A percentile compares a stretch with the other conserved stretches of the same genome.
phyloP scores from a whole-genome alignment of 2,888 invertebrate genomes.

The Nemapogon koenigi region DNA sequence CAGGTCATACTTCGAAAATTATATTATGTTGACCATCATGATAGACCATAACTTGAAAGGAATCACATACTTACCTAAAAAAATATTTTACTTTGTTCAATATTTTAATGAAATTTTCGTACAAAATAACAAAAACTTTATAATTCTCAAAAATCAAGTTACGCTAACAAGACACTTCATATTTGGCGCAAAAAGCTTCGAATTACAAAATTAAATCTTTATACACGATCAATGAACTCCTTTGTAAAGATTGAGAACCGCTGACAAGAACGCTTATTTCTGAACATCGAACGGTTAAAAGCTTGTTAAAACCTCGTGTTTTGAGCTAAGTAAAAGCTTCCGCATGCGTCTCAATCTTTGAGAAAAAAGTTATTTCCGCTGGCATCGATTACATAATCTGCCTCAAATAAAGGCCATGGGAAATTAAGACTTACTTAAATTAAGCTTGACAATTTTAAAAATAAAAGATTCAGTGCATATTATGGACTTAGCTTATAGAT shows the following conservation, averaged over 20 bases:
- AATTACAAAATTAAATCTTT: constrained; percentile 8
- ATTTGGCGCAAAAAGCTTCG: constrained; percentile 6
- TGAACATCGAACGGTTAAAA: constrained; percentile 20
- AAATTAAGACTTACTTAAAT: too few relatives aligned
- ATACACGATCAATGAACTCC: constrained; percentile 5
- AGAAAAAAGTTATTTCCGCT: constrained; percentile 20
- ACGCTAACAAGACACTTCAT: constrained; percentile 3
- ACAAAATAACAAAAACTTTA: constrained; percentile 6
- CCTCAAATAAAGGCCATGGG: too few relatives aligned
- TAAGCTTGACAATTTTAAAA: too few relatives aligned
- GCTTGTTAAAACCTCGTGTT: constrained; percentile 43
- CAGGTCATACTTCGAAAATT: too few relatives aligned
- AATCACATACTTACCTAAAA: too few relatives aligned
- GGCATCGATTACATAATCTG: background rate
- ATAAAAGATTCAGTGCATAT: too few relatives aligned
- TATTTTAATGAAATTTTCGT: constrained; percentile 4
- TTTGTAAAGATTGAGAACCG: constrained; percentile 13
- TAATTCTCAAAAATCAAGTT: constrained; percentile 1
- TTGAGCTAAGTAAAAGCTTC: constrained; percentile 36
- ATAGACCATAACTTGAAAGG: too few relatives aligned
- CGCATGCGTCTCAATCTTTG: constrained; percentile 20
- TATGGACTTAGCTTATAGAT: too few relatives aligned
- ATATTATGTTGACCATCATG: too few relatives aligned
- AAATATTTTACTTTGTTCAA: too few relatives aligned
- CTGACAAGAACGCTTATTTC: constrained; percentile 16